These are phyloP conservation scores for Sialis lutaria DNA, from an alignment of 2,888 invertebrate species.

Conservation along the genomic window DNA sequence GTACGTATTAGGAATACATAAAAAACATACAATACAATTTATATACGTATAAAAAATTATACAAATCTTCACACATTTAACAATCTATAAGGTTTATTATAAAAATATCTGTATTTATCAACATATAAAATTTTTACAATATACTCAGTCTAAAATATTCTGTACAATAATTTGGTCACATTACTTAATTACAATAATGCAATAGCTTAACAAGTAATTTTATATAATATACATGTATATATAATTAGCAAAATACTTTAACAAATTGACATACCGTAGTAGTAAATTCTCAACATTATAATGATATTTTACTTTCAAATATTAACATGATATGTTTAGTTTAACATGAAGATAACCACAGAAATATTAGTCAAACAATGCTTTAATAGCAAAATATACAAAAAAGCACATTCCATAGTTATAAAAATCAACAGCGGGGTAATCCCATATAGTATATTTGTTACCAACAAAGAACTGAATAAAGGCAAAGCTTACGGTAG, in stretches of 20 bases:
- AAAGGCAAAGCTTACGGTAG: slow-evolving; percentile 17
- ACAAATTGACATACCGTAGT: not conserved
- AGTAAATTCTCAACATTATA: not conserved
- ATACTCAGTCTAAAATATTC: not conserved
- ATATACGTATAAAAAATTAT: too few relatives aligned
- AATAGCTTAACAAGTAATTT: not conserved
- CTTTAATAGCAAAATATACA: slow-evolving; percentile 19
- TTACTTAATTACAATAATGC: too few relatives aligned
- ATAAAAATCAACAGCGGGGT: slow-evolving; percentile 22
- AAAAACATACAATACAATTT: too few relatives aligned
- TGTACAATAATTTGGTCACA: not conserved
- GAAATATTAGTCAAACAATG: slow-evolving; percentile 9
- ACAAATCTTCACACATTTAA: not conserved
- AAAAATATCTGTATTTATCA: slow-evolving; percentile 1
- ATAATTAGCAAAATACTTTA: not conserved
- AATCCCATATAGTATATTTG: slow-evolving; percentile 15
- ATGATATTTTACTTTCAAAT: not conserved
- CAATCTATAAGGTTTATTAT: not conserved
- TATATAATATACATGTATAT: not conserved
- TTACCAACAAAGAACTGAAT: slow-evolving; percentile 19
- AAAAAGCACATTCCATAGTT: slow-evolving; percentile 25
- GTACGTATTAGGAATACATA: too few relatives aligned
- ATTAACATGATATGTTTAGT: not conserved
- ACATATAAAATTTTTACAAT: not conserved
- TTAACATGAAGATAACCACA: not conserved